Evolutionary conservation across 2,888 invertebrate species (phyloP), one percentile per base, ranked within the genome.

Genomic region (Drosophila anceps): DNA sequence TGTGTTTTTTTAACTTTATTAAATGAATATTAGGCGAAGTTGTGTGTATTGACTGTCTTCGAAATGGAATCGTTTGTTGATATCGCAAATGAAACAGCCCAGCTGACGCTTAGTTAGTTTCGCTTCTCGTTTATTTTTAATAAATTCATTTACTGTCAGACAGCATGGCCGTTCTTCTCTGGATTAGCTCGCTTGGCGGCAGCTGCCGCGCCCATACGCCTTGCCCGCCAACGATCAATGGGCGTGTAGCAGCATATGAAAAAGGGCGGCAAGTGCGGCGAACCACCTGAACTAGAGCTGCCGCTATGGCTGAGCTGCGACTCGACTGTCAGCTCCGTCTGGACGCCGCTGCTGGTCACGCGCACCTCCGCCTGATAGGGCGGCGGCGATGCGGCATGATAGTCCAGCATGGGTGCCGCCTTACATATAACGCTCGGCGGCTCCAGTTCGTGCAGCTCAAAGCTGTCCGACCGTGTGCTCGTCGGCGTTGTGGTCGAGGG

Each of bases 241-340:
- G 93, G 93, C 76, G 92, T 92, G 57, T 93, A 93, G 76, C 93
- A 93, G 84, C 93, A 93, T 72, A 92, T 92, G 73, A 93, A 93
- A 79, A 93, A 91, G 35, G 93, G 92, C 51, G 92, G 84, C 60
- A 85, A 84, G 57, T 90, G 90, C 43, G 87, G 69, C 58, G 65
- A 77, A 39, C 81, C 77, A 57, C 87, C 79, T 13, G 66, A 80
- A 69, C 81, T 82, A 15, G 79, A 43, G 50, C 79, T 78, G 29
- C 69, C 77, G 66, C 83, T 86, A 44, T 83, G 79, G 41, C 87
- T 81, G 37, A 91, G 73, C 60, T 89, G 83, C 73, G 91, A 91
- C 33, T 90, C 91, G 57, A 84, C 91, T 29, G 91, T 91, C 24
- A 92, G 83, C 79, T 92, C 92, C 31, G 92, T 92, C 74, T 92